Evolutionary conservation across 2,888 invertebrate genomes (phyloP), one percentile per base, ranked within the genome.

Genomic region (Pollenia amentaria): DNA sequence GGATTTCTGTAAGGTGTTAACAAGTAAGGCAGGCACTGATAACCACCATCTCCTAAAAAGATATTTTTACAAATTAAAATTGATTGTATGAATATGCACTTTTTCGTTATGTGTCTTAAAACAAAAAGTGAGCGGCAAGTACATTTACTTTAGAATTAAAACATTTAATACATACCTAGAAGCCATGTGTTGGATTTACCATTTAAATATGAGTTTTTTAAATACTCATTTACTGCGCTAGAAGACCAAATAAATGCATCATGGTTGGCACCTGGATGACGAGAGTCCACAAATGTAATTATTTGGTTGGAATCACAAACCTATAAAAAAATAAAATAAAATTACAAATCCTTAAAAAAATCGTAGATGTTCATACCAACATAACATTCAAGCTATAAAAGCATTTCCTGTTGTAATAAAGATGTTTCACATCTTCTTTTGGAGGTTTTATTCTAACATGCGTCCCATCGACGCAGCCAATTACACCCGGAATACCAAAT

Each of bases 191-290:
- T 62, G 0, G 60, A 38, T 14, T 62, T 62, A 7, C 57, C 21
- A 18, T 57, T 57, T 18, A 57, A 2, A 18, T 10, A 57, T 9
- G 21, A 57, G 18, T 18, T 38, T 62, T 40, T 62, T 3, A 62
- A 38, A 62, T 62, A 62, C 1, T 8, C 29, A 29, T 40, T 40
- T 38, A 38, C 60, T n/a, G 11, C 10, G n/a, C 60, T 62, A 0
- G 60, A 62, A 40, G 38, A n/a, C 60, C 57, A 57, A 1, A 57
- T 18, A 57, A 57, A 57, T 2, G 18, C 21, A 10, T 57, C 57
- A 57, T 57, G 57, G 21, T 57, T 57, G 57, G 57, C 57, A 44
- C 44, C 44, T 12, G 44, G 44, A 53, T 53, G 53, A 16, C 53
- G 53, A 0, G 53, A 12, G 16, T 21, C 57, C 18, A 57, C 57